Percentiles rank a stretch among this genome's conserved stretches.
Conservation (phyloP, 2,797 vertebrate genomes). For the Decapterus maruadsi region DNA sequence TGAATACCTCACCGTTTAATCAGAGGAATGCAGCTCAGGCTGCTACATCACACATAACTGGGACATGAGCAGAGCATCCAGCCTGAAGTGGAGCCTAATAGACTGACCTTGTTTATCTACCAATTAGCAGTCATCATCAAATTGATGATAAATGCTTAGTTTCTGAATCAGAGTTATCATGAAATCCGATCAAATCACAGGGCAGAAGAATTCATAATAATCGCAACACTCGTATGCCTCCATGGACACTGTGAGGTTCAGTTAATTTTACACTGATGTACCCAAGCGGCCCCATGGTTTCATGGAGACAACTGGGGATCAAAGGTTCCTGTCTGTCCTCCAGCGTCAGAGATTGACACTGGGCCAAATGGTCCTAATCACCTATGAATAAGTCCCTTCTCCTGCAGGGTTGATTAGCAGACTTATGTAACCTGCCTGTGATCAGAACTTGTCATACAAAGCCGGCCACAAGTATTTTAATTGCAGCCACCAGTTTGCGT, state of each 20-base stretch:
- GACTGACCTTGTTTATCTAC: conserved; percentile 24
- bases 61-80: conserved; percentile 39
- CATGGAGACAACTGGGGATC: conserved; percentile 20
- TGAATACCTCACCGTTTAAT: conserved; percentile 67
- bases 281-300: conserved; percentile 19
- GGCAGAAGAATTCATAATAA: neutral
- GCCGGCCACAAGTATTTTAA: conserved; percentile 29
- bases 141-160: neutral
- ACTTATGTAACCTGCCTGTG: conserved; percentile 49
- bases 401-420: conserved; percentile 39
- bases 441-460: conserved; percentile 33
- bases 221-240: neutral
- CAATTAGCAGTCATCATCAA: conserved; percentile 12
- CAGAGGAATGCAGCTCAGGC: conserved; percentile 68
- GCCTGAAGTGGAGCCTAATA: conserved; percentile 33
- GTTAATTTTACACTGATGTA: conserved; percentile 17
- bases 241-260: neutral
- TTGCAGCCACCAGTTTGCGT: conserved; percentile 22
- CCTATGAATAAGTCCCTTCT: conserved; percentile 44
- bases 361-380: conserved; percentile 50
- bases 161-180: neutral
- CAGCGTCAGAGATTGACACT: conserved; percentile 27
- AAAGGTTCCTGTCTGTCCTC: conserved; percentile 42
- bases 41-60: conserved; percentile 46
- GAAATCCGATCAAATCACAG: no score